These are phyloP conservation scores for Laodelphax striatellus DNA, from an alignment of 1,140 invertebrate genomes.

Conservation along the genomic window DNA sequence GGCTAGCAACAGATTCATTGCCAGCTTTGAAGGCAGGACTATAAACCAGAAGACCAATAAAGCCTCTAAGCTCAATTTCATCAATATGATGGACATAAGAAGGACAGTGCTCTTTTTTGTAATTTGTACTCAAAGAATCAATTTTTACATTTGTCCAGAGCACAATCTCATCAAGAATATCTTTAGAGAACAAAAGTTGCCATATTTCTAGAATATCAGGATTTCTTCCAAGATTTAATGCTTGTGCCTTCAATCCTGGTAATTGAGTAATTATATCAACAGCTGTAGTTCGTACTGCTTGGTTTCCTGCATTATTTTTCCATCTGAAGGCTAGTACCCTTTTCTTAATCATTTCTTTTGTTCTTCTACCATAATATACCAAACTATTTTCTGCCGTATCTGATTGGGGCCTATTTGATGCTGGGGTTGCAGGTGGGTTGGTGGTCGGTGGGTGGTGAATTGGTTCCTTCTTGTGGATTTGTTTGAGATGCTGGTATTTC, in stretches of 20 bases:
- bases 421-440: not conserved
- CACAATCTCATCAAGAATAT: constrained; percentile 5
- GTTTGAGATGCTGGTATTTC: constrained; percentile 1
- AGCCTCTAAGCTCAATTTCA: constrained; percentile 10
- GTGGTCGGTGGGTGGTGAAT: not conserved
- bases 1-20: constrained; percentile 4
- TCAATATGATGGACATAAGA: constrained; percentile 4
- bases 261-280: too few species aligned
- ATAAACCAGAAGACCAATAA: constrained; percentile 4
- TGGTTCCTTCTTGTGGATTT: not conserved
- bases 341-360: too few species aligned
- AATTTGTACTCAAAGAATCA: not conserved
- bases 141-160: constrained; percentile 6
- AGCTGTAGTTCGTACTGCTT: too few species aligned
- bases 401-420: constrained; percentile 1
- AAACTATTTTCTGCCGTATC: not conserved
- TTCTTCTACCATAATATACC: too few species aligned
- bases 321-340: too few species aligned
- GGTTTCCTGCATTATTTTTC: too few species aligned
- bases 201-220: constrained; percentile 4
- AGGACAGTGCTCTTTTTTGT: constrained; percentile 1
- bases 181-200: not conserved
- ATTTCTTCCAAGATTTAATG: not conserved
- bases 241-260: too few species aligned
- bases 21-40: constrained; percentile 4